Conservation (phyloP, 2,888 invertebrate species). For the Lasioglossum oenotherae region DNA sequence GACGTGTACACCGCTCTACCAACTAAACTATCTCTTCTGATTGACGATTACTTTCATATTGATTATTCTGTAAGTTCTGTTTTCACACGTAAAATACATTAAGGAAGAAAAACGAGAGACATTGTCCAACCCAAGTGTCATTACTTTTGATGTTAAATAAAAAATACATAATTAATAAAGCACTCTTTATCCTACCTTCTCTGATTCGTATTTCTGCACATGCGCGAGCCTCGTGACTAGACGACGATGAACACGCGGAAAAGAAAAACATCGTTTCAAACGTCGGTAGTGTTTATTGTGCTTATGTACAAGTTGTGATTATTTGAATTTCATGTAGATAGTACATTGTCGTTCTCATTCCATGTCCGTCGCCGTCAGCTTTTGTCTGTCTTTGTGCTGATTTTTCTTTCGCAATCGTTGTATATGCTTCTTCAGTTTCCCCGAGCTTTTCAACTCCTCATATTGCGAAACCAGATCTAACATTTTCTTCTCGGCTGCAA, state of each 20-base stretch:
- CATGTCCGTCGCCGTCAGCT: constrained; percentile 55
- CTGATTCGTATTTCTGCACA: constrained; percentile 35
- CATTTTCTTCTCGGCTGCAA: constrained; percentile 90
- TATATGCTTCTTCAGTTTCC: constrained; percentile 92
- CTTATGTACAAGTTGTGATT: constrained; percentile 50
- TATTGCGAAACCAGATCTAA: constrained; percentile 92
- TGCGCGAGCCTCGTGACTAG: background rate
- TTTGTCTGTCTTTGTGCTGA: constrained; percentile 80
- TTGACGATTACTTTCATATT: constrained; percentile 82
- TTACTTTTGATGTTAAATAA: constrained; percentile 84
- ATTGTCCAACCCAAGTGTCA: constrained; percentile 84
- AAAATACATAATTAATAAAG: constrained; percentile 83
- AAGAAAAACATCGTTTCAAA: constrained; percentile 7
- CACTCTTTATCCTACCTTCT: constrained; percentile 59
- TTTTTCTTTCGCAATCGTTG: constrained; percentile 92
- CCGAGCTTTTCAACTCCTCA: constrained; percentile 91
- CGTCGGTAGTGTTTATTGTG: constrained; percentile 50
- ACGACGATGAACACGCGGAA: background rate
- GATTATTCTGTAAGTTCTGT: constrained; percentile 82
- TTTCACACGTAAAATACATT: constrained; percentile 79
- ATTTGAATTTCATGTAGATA: constrained; percentile 38
- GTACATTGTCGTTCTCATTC: constrained; percentile 34
- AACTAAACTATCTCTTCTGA: constrained; percentile 79
- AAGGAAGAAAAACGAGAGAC: constrained; percentile 80
- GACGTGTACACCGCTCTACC: constrained; percentile 75